A percentile compares a stretch with the other conserved stretches of the same genome.
Evolutionary conservation across 2,113 vertebrate species (phyloP).

Genomic region (Galemys pyrenaicus): DNA sequence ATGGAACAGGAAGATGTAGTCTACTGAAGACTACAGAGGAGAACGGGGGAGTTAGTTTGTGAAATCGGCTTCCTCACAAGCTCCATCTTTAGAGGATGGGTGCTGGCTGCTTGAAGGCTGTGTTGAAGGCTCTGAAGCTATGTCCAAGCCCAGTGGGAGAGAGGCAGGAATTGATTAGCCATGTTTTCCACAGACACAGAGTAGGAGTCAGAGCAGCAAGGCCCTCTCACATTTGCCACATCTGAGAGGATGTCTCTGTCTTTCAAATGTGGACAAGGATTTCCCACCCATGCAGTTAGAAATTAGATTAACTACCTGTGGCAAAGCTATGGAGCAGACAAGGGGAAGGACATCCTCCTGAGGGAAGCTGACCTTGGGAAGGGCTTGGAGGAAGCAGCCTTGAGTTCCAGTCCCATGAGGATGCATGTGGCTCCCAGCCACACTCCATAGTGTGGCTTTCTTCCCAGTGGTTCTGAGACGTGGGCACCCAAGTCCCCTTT

Average conservation of each 20-base stretch:
- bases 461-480: not conserved
- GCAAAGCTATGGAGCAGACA: conserved; percentile 5
- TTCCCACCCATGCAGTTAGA: conserved; percentile 11
- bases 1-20: not conserved
- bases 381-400: not conserved
- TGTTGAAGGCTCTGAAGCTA: not conserved
- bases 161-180: not conserved
- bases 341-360: not conserved
- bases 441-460: accelerated
- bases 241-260: conserved; percentile 39
- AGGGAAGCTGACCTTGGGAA: not conserved
- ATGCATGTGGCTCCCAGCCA: not conserved
- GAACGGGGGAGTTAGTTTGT: not conserved
- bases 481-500: not conserved
- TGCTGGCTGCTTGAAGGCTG: not conserved
- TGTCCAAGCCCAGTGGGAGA: not conserved
- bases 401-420: not conserved
- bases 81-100: not conserved
- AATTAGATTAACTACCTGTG: conserved; percentile 5
- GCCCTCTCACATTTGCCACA: conserved; percentile 32
- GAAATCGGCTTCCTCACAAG: not conserved
- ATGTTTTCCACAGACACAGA: conserved; percentile 39
- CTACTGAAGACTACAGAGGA: not conserved
- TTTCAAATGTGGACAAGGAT: conserved; percentile 37
- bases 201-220: conserved; percentile 39